Evolutionary conservation across 2,113 vertebrate genomes (phyloP).

Genomic region (Bujurquina vittata): DNA sequence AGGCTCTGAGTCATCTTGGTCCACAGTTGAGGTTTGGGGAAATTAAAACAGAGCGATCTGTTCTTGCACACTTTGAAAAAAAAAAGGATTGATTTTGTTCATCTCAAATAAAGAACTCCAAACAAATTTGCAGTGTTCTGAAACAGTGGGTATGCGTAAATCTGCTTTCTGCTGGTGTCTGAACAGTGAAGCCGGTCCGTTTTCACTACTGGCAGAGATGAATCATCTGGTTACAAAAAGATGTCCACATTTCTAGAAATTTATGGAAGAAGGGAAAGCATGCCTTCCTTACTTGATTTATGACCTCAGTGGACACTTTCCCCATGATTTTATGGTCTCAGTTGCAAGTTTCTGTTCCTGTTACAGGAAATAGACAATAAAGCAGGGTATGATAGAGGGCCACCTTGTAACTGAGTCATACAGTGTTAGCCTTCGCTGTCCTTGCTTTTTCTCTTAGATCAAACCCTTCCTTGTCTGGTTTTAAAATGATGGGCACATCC

Average conservation of each 20-base stretch:
- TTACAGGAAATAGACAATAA: background rate
- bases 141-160: background rate
- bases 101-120: background rate
- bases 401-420: background rate
- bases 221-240: background rate
- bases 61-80: conserved; percentile 5
- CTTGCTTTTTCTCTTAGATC: background rate
- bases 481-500: background rate
- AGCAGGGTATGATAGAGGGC: background rate
- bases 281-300: background rate
- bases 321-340: background rate
- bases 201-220: background rate
- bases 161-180: background rate
- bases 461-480: background rate
- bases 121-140: background rate
- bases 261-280: background rate
- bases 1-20: conserved; percentile 26
- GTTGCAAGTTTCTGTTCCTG: background rate
- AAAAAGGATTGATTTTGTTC: background rate
- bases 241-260: background rate
- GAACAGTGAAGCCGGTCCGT: background rate
- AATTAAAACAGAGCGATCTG: conserved; percentile 6
- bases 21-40: conserved; percentile 4
- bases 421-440: background rate
- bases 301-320: background rate